These are phyloP conservation scores for Chaitophorus viminalis DNA, from an alignment of 2,888 invertebrate species.

Conservation along the genomic window DNA sequence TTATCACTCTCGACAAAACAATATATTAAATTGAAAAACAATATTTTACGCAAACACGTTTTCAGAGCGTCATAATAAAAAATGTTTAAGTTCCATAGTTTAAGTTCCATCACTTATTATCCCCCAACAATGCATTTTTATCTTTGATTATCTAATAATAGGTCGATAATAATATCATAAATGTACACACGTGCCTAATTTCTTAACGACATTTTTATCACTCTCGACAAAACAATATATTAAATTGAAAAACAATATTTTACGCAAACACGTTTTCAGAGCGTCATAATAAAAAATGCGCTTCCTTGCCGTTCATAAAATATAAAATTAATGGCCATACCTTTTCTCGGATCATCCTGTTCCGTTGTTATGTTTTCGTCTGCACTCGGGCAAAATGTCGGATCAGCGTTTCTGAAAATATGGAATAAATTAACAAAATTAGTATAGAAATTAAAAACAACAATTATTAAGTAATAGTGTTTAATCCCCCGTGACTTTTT, in stretches of 20 bases:
- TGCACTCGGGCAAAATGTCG: not conserved
- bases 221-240: not conserved
- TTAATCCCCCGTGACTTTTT: not conserved
- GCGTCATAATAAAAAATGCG: not conserved
- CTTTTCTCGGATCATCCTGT: not conserved
- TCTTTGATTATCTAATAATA: not conserved
- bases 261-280: no score
- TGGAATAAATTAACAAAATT: not conserved
- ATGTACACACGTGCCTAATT: not conserved
- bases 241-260: not conserved
- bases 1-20: not conserved
- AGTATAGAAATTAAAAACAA: not conserved
- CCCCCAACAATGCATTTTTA: not conserved
- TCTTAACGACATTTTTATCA: no score
- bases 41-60: not conserved
- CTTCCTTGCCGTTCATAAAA: not conserved
- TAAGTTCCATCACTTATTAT: not conserved
- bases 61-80: no score
- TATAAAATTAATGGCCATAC: not conserved
- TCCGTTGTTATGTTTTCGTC: not conserved
- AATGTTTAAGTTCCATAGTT: no score
- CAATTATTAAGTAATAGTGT: not conserved
- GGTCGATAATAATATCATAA: not conserved
- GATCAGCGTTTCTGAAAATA: conserved; percentile 18
- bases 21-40: no score